A percentile compares a stretch with the other conserved stretches of the same genome.
Evolutionary conservation across 2,888 invertebrate genomes (phyloP).

Genomic region (Gnatocerus cornutus): DNA sequence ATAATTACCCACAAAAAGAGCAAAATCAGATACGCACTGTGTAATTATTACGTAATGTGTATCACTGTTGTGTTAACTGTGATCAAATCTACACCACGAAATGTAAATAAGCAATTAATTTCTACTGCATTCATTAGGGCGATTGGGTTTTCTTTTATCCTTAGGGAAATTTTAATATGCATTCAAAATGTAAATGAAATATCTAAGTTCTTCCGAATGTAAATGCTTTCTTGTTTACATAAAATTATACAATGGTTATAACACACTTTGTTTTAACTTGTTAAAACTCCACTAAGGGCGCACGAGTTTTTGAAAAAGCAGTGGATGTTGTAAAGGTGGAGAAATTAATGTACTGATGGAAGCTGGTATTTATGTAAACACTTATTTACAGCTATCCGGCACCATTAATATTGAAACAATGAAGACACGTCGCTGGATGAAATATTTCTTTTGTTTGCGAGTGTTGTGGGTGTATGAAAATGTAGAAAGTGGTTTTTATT

Average conservation of each 20-base stretch:
- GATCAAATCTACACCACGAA: conserved; percentile 30
- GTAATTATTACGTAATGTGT: conserved; percentile 22
- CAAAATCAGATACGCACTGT: conserved; percentile 7
- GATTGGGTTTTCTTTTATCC: conserved; percentile 36
- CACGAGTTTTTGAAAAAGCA: no score
- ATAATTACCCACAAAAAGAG: not conserved
- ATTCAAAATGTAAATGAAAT: conserved; percentile 46
- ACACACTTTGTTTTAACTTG: conserved; percentile 26
- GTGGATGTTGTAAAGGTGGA: no score
- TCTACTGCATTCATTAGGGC: conserved; percentile 40
- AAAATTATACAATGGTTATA: conserved; percentile 34
- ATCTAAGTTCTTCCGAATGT: conserved; percentile 37
- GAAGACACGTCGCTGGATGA: conserved; percentile 14
- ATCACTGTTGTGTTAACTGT: conserved; percentile 17
- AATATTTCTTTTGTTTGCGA: conserved; percentile 34
- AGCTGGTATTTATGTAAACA: conserved; percentile 31
- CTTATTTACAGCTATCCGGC: conserved; percentile 20
- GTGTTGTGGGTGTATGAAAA: conserved; percentile 28
- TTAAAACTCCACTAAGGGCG: not conserved
- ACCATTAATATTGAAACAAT: conserved; percentile 30
- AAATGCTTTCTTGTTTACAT: conserved; percentile 39
- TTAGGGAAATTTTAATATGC: conserved; percentile 44
- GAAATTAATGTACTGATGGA: no score
- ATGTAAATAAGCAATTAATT: conserved; percentile 48
- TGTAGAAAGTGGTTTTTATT: conserved; percentile 39